phyloP scores from a whole-genome alignment of 2,888 invertebrate species.

The Scrobipalpa atriplicella region DNA sequence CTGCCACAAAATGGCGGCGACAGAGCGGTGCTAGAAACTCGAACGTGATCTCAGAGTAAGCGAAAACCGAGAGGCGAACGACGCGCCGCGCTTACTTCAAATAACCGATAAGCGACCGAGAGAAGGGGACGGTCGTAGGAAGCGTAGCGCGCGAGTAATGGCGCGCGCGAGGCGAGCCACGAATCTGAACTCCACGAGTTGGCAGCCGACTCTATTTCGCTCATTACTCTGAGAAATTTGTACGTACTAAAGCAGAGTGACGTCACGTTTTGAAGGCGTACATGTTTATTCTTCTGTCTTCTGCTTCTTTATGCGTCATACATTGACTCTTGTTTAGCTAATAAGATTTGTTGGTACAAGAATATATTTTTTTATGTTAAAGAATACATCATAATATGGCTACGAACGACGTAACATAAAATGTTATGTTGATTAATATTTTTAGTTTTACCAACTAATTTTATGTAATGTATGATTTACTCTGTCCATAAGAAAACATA shows the following conservation, averaged over 20 bases:
- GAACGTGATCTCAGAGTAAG: conserved; percentile 41
- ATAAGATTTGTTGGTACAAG: background rate
- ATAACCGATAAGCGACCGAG: conserved; percentile 32
- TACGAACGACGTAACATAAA: too few relatives aligned
- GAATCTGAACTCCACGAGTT: conserved; percentile 25
- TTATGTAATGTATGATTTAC: too few relatives aligned
- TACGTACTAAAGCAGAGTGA: conserved; percentile 50
- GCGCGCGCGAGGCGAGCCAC: conserved; percentile 39
- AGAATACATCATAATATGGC: background rate
- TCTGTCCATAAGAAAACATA: too few relatives aligned
- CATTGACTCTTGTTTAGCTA: too few relatives aligned
- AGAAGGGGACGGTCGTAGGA: conserved; percentile 42
- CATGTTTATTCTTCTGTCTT: conserved; percentile 70
- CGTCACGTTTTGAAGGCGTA: conserved; percentile 52
- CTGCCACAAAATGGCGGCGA: conserved; percentile 60
- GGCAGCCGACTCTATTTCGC: conserved; percentile 40
- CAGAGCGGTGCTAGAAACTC: conserved; percentile 50
- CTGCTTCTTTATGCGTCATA: conserved; percentile 56
- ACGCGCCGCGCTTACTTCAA: conserved; percentile 42
- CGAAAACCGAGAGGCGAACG: conserved; percentile 44
- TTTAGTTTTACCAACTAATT: too few relatives aligned
- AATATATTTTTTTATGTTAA: too few relatives aligned
- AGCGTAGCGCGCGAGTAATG: conserved; percentile 8
- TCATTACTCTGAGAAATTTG: conserved; percentile 55
- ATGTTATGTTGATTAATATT: too few relatives aligned